These are phyloP conservation scores for Heptranchias perlo DNA, from an alignment of 2,113 vertebrate genomes.

Conservation along the genomic window DNA sequence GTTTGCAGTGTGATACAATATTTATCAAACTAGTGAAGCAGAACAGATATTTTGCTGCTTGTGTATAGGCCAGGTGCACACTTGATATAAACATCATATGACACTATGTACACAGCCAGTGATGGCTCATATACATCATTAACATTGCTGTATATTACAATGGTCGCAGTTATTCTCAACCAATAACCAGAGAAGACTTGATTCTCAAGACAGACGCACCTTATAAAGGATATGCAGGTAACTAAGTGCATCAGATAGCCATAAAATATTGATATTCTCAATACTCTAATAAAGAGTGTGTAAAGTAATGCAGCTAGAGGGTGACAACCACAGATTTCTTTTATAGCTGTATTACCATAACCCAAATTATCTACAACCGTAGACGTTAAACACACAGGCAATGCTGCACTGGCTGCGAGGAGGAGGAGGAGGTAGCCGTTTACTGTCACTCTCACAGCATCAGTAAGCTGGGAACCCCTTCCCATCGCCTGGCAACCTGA, in stretches of 20 bases:
- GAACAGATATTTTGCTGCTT: neutral
- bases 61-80: neutral
- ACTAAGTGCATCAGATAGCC: neutral
- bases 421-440: neutral
- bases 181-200: neutral
- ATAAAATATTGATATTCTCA: neutral
- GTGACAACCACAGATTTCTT: neutral
- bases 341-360: neutral
- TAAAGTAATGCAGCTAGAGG: neutral
- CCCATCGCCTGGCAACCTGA: slow-evolving; percentile 76
- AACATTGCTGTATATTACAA: neutral
- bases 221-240: no score
- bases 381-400: slow-evolving; percentile 50
- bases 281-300: neutral
- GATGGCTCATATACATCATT: neutral
- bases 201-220: neutral
- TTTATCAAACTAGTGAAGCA: neutral
- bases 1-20: neutral
- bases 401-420: neutral
- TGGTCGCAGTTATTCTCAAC: neutral
- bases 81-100: neutral
- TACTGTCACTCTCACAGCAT: slow-evolving; percentile 41
- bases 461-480: slow-evolving; percentile 47
- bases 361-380: slow-evolving; percentile 50
- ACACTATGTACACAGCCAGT: neutral